Percentiles rank a stretch among this genome's conserved stretches.
Evolutionary conservation across 2,888 invertebrate species (phyloP).

Genomic region (Drosophila meridionalis): DNA sequence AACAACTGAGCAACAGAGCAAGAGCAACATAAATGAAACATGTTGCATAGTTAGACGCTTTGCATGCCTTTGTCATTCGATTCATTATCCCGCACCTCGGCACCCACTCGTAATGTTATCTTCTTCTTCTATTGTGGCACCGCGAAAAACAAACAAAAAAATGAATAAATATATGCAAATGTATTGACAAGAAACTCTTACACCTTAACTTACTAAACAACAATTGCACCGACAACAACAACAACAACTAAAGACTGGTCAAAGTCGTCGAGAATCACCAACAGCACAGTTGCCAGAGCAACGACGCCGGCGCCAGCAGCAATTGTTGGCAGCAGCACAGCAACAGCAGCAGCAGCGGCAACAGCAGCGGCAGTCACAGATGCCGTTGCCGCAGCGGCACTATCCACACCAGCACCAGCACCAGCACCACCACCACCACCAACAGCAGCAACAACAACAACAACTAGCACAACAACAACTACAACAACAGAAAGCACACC

Average conservation of each 20-base stretch:
- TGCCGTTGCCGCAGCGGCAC: conserved; percentile 16
- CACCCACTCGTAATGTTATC: conserved; percentile 51
- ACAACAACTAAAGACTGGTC: conserved; percentile 76
- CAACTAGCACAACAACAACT: conserved; percentile 41
- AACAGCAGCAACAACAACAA: conserved; percentile 33
- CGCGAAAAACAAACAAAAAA: conserved; percentile 12
- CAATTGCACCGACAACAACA: conserved; percentile 31
- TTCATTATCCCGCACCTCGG: conserved; percentile 53
- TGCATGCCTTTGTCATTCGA: conserved; percentile 53
- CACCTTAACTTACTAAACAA: conserved; percentile 67
- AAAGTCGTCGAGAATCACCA: conserved; percentile 70
- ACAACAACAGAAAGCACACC: conserved; percentile 51
- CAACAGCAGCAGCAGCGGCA: conserved; percentile 17
- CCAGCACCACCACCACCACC: conserved; percentile 16
- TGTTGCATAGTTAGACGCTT: conserved; percentile 42
- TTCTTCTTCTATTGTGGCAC: conserved; percentile 62
- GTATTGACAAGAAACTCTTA: conserved; percentile 69
- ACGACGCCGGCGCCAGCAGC: conserved; percentile 36
- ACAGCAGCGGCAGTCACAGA: conserved; percentile 22
- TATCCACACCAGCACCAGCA: conserved; percentile 23
- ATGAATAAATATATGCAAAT: conserved; percentile 14
- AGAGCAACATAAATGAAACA: conserved; percentile 18
- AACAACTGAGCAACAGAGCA: conserved; percentile 1
- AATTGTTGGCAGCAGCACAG: conserved; percentile 28
- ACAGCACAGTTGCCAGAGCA: conserved; percentile 37